A percentile compares a stretch with the other conserved stretches of the same genome.
phyloP scores from a whole-genome alignment of 2,888 invertebrate species.

The Ennomos fuscantarius region DNA sequence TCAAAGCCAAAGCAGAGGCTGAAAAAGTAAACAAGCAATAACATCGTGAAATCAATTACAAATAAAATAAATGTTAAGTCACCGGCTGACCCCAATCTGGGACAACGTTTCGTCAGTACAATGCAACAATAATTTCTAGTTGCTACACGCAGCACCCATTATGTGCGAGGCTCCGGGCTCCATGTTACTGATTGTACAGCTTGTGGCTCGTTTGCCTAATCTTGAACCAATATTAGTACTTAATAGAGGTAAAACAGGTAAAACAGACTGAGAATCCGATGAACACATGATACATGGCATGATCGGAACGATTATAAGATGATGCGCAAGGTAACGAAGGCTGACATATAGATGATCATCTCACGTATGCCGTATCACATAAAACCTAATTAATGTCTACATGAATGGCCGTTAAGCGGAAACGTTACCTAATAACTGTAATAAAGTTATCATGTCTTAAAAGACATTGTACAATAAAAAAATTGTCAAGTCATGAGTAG shows the following conservation, averaged over 20 bases:
- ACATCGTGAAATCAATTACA: constrained; percentile 8
- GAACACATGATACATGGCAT: background rate
- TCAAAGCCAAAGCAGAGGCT: too few relatives aligned
- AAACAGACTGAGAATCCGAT: background rate
- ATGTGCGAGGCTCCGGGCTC: background rate
- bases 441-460: constrained; percentile 16
- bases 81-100: constrained; percentile 14
- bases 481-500: constrained; percentile 31
- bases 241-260: too few relatives aligned
- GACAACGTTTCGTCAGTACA: constrained; percentile 24
- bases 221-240: constrained; percentile 11
- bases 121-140: constrained; percentile 26
- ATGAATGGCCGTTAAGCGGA: constrained; percentile 20
- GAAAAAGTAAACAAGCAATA: constrained; percentile 11
- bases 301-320: too few relatives aligned
- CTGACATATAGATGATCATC: background rate
- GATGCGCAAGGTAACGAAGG: too few relatives aligned
- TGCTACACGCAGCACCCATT: constrained; percentile 19
- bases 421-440: constrained; percentile 28
- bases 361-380: constrained; percentile 12
- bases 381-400: constrained; percentile 3
- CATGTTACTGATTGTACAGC: constrained; percentile 22
- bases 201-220: constrained; percentile 17
- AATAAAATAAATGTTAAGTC: constrained; percentile 13
- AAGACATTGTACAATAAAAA: constrained; percentile 24